Evolutionary conservation across 2,797 vertebrate species (phyloP), one percentile per base, ranked within the genome.

Genomic region (Alauda arvensis): DNA sequence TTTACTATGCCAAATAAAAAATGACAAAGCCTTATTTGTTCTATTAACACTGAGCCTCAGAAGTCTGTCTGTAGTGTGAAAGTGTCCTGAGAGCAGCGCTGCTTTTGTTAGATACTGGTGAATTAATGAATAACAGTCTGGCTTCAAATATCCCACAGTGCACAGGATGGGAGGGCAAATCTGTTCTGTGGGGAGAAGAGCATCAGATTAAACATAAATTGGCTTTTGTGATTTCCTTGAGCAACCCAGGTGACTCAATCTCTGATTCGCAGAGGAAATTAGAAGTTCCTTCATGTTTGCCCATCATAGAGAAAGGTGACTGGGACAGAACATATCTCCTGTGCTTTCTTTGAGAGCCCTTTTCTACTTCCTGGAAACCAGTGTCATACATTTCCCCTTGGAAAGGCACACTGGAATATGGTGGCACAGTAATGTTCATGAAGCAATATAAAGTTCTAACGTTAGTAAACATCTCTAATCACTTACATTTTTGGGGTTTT

Each of bases 401-500:
- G 57, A 75, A 70, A 48, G 33, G 28, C 40, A 48, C 29, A 0
- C 1, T 33, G 37, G 51, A 57, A 69, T 61, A 13, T 20, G 23
- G 2, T 39, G 48, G 14, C 12, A 29, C 9, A 23, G 14, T 1
- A 4, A 14, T 66, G 8, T 31, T 83, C 15, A 7, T 37, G 62
- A 80, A 77, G 31, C 15, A 26, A 34, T 43, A n/a, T 5, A 4
- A 68, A 71, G 12, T 59, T 88, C 42, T 31, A n/a, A 40, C 61
- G 6, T 42, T 16, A 24, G 24, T 12, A 25, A 53, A 57, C 12
- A 9, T 23, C 48, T 77, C 34, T 52, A 34, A 39, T 59, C 2
- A 3, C 29, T 60, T 43, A 10, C 0, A 3, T 5, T 7, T 33
- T 2, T 5, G 28, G 17, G 8, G 29, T 8, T 75, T 62, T 75